Percentiles rank a stretch among this genome's conserved stretches.
phyloP scores from a whole-genome alignment of 1,140 invertebrate species.

The Hyposmocoma kahamanoa region DNA sequence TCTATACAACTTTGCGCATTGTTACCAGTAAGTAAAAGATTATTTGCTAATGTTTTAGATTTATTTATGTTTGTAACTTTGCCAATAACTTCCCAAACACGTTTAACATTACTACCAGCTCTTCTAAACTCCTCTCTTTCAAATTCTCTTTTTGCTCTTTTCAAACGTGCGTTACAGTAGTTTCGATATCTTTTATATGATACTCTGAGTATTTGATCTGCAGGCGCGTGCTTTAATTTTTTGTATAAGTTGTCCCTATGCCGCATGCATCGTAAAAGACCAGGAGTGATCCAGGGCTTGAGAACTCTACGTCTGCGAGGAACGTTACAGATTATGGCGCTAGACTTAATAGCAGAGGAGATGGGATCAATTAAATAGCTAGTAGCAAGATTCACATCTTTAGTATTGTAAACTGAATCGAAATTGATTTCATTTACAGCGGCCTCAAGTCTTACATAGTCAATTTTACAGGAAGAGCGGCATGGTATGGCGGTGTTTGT shows the following conservation, averaged over 20 bases:
- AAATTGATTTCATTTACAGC: background rate
- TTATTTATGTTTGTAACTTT: no score
- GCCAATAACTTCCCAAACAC: background rate
- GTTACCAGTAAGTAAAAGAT: no score
- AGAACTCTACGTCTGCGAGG: background rate
- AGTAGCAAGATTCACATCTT: background rate
- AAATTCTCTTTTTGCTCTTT: background rate
- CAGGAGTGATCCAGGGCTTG: slow-evolving; percentile 1
- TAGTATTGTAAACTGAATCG: background rate
- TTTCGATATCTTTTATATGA: background rate
- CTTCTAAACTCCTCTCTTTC: background rate
- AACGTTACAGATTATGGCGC: background rate
- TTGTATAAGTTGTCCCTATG: background rate
- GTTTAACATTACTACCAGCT: background rate
- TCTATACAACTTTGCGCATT: no score
- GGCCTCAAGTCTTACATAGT: background rate
- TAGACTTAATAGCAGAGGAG: background rate
- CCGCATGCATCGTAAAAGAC: background rate
- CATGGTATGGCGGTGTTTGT: background rate
- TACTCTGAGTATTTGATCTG: background rate
- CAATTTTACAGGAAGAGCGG: background rate
- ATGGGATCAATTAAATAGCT: background rate
- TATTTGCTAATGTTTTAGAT: no score
- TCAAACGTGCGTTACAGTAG: background rate
- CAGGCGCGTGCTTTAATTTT: background rate